Evolutionary conservation across 1,140 invertebrate genomes (phyloP).

Genomic region (Plodia interpunctella): DNA sequence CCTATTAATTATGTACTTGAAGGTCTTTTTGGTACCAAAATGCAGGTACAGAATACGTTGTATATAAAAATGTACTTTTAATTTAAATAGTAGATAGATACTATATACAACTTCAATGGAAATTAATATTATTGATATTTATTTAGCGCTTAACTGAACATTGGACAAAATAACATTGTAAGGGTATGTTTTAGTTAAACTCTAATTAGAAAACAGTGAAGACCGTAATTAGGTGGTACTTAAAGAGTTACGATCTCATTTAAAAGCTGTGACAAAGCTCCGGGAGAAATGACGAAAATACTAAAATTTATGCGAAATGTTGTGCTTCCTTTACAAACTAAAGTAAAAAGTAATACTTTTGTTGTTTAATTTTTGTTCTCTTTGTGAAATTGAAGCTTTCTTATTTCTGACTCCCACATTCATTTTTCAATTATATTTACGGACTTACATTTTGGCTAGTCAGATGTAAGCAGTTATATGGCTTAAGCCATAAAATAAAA

Average conservation of each 20-base stretch:
- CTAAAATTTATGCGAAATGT: constrained; percentile 39
- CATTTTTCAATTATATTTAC: neutral
- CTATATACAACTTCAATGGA: too few species aligned
- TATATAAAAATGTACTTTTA: too few species aligned
- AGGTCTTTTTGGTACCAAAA: too few species aligned
- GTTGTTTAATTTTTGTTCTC: constrained; percentile 4
- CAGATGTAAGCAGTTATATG: too few species aligned
- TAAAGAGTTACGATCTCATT: constrained; percentile 38
- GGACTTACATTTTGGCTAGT: too few species aligned
- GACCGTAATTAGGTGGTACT: constrained; percentile 43
- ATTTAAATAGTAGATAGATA: too few species aligned
- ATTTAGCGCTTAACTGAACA: neutral
- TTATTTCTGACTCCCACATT: constrained; percentile 7
- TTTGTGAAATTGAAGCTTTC: constrained; percentile 16
- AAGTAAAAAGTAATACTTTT: constrained; percentile 11
- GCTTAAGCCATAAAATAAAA: too few species aligned
- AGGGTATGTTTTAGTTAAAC: constrained; percentile 18
- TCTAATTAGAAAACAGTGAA: constrained; percentile 39
- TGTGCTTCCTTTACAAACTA: constrained; percentile 7
- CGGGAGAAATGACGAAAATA: constrained; percentile 21
- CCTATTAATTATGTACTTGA: too few species aligned
- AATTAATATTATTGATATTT: too few species aligned
- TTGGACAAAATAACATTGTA: constrained; percentile 1
- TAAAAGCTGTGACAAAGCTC: constrained; percentile 36
- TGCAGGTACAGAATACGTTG: too few species aligned